Evolutionary conservation across 2,888 invertebrate genomes (phyloP).

Genomic region (Hedya salicella): DNA sequence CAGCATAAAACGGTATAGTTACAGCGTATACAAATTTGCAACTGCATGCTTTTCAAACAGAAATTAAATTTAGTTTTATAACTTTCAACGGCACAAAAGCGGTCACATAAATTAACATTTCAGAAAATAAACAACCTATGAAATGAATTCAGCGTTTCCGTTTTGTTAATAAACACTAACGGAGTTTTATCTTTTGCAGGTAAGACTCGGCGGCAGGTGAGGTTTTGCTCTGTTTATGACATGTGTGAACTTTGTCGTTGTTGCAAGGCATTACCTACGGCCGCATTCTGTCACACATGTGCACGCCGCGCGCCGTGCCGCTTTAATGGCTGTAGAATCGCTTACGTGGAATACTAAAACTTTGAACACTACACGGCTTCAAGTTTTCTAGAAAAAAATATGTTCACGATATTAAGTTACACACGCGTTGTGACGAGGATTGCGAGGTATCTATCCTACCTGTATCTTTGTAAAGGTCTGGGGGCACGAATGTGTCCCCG

Average conservation of each 20-base stretch:
- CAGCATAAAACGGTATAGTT: constrained; percentile 23
- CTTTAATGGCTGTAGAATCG: constrained; percentile 55
- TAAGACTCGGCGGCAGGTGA: constrained; percentile 70
- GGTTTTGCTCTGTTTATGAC: constrained; percentile 72
- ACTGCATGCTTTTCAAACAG: constrained; percentile 31
- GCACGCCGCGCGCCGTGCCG: constrained; percentile 48
- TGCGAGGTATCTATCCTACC: too few relatives aligned
- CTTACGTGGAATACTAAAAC: constrained; percentile 45
- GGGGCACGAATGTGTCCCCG: too few relatives aligned
- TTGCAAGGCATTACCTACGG: constrained; percentile 45
- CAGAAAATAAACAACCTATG: constrained; percentile 27
- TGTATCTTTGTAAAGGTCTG: not conserved
- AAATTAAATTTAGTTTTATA: constrained; percentile 27
- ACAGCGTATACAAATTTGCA: constrained; percentile 1
- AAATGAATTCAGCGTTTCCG: constrained; percentile 34
- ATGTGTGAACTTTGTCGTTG: constrained; percentile 75
- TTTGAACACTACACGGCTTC: constrained; percentile 43
- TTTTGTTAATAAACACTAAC: constrained; percentile 52
- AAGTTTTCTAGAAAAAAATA: constrained; percentile 15
- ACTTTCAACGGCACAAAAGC: constrained; percentile 30
- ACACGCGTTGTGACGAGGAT: not conserved
- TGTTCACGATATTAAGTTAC: constrained; percentile 1
- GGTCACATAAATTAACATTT: constrained; percentile 25
- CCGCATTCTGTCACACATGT: constrained; percentile 55
- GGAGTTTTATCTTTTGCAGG: constrained; percentile 72